Percentiles rank a stretch among this genome's conserved stretches.
Conservation (phyloP, 2,797 vertebrate species). For the Sebastes alutus region DNA sequence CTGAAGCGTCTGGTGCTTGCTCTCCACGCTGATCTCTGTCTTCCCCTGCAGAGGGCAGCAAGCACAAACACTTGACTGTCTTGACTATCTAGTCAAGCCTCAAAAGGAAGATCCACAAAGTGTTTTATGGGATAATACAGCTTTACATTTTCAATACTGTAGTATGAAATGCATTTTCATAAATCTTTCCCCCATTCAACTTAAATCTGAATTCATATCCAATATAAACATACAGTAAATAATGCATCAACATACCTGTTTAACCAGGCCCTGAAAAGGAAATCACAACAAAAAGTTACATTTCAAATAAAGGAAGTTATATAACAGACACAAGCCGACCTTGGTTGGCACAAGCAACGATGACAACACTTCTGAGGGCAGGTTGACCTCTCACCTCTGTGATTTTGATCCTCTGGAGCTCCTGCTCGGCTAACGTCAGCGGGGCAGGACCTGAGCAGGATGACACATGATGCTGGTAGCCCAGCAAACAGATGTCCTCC, state of each 20-base stretch:
- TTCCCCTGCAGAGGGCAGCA: slow-evolving; percentile 88
- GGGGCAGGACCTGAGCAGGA: slow-evolving; percentile 92
- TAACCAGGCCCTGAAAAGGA: slow-evolving; percentile 78
- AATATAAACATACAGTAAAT: not conserved
- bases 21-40: slow-evolving; percentile 94
- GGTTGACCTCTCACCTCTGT: slow-evolving; percentile 87
- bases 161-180: too few species aligned
- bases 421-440: slow-evolving; percentile 92
- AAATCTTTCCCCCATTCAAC: rapidly evolving
- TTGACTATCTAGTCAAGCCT: not conserved
- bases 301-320: not conserved
- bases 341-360: not conserved
- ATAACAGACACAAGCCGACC: not conserved
- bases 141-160: not conserved
- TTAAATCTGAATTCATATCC: not conserved
- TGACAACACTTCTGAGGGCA: not conserved
- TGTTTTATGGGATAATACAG: not conserved
- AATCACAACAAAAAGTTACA: slow-evolving; percentile 35
- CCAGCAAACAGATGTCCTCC: slow-evolving; percentile 94
- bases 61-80: slow-evolving; percentile 13
- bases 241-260: slow-evolving; percentile 76
- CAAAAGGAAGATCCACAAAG: not conserved
- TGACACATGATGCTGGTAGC: slow-evolving; percentile 92
- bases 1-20: slow-evolving; percentile 95
- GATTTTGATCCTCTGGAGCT: slow-evolving; percentile 96